Percentiles rank a stretch among this genome's conserved stretches.
Evolutionary conservation across 2,797 vertebrate species (phyloP).

Genomic region (Oceanodroma leucorhoa): DNA sequence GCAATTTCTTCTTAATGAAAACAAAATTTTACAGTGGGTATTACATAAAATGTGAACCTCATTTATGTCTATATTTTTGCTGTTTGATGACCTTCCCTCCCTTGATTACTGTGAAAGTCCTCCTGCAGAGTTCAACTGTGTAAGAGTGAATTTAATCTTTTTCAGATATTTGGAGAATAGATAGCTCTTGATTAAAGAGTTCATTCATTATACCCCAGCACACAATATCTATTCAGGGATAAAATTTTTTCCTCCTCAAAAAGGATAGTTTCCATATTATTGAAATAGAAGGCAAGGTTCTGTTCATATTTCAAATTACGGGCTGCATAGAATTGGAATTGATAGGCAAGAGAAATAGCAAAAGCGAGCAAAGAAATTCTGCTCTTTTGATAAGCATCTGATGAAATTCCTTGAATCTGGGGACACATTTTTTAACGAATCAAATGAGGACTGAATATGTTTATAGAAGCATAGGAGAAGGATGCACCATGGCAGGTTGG

Average conservation of each 20-base stretch:
- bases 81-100: background rate
- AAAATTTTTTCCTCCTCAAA: background rate
- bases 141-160: background rate
- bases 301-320: background rate
- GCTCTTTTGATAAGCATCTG: background rate
- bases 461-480: background rate
- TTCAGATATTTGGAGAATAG: background rate
- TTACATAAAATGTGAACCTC: background rate
- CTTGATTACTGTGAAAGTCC: background rate
- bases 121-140: background rate
- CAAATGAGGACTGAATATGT: background rate
- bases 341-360: background rate
- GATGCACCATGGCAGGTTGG: background rate
- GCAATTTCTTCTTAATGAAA: slow-evolving; percentile 1
- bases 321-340: background rate
- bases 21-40: background rate
- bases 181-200: background rate
- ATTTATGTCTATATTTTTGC: slow-evolving; percentile 8
- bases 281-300: slow-evolving; percentile 5
- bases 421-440: background rate
- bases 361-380: background rate
- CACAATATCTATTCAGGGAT: background rate
- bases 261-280: background rate
- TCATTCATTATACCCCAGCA: background rate
- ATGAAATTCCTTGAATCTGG: background rate